phyloP scores from a whole-genome alignment of 1,140 invertebrate genomes.

The Drosophila arawakana region DNA sequence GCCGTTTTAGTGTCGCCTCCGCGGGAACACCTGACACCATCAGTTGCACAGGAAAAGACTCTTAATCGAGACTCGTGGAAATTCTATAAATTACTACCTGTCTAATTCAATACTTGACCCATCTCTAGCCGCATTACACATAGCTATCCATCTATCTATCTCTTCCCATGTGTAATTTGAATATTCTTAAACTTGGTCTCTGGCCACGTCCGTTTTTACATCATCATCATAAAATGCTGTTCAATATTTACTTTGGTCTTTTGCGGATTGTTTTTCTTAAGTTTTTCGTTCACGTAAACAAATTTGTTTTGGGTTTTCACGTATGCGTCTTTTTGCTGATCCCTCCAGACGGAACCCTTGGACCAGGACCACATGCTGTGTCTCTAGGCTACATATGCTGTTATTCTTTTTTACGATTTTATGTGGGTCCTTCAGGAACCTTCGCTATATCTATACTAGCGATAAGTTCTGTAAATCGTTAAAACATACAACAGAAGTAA shows the following conservation, averaged over 20 bases:
- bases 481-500: conserved; percentile 46
- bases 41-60: conserved; percentile 16
- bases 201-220: conserved; percentile 44
- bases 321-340: conserved; percentile 1
- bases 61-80: conserved; percentile 67
- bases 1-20: conserved; percentile 25
- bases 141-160: conserved; percentile 2
- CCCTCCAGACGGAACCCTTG: not conserved
- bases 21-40: conserved; percentile 53
- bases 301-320: conserved; percentile 68
- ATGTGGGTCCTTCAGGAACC: conserved; percentile 41
- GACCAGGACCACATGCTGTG: conserved; percentile 72
- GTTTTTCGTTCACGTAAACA: conserved; percentile 61
- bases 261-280: conserved; percentile 15
- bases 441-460: conserved; percentile 24
- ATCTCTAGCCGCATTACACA: not conserved
- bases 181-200: conserved; percentile 34
- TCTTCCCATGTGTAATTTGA: conserved; percentile 57
- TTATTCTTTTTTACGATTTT: conserved; percentile 22
- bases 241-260: conserved; percentile 54
- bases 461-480: conserved; percentile 49
- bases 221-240: conserved; percentile 26
- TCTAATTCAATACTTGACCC: conserved; percentile 13
- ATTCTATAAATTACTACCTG: conserved; percentile 57
- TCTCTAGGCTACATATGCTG: conserved; percentile 47